Evolutionary conservation across 2,113 vertebrate species (phyloP).

Genomic region (Erythrocercus mccallii): DNA sequence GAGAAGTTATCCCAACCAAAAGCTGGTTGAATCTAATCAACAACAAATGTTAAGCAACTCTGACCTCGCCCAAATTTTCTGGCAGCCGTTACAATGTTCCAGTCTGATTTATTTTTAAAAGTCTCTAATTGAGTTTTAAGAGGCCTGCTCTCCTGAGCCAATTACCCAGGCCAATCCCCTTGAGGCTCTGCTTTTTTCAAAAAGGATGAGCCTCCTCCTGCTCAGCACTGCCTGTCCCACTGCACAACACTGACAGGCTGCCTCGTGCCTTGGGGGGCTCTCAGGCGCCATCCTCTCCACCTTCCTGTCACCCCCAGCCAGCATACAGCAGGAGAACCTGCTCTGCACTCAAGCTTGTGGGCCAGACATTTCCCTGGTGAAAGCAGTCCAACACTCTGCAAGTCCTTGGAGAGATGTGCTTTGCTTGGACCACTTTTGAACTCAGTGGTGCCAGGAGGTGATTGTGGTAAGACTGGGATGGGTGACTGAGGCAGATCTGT

Average conservation of each 20-base stretch:
- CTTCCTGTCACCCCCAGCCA: background rate
- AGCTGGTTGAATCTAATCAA: constrained; percentile 36
- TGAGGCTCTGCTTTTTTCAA: background rate
- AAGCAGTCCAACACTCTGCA: background rate
- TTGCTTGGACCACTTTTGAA: rapidly evolving
- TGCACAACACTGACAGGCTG: background rate
- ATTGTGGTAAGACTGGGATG: no score
- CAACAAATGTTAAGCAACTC: constrained; percentile 19
- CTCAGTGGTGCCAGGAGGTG: background rate
- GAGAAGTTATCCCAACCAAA: constrained; percentile 22
- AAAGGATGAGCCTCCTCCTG: background rate
- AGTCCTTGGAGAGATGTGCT: background rate
- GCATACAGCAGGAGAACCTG: background rate
- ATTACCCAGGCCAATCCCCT: constrained; percentile 32
- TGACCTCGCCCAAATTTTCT: constrained; percentile 54
- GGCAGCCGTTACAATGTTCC: constrained; percentile 36
- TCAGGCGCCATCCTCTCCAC: no score
- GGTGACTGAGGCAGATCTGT: background rate
- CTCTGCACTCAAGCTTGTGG: background rate
- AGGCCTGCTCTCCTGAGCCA: constrained; percentile 60
- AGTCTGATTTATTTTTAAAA: constrained; percentile 66
- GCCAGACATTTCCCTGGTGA: background rate
- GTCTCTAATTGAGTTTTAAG: constrained; percentile 67
- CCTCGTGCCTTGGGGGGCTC: rapidly evolving
- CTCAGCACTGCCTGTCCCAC: background rate